phyloP scores from a whole-genome alignment of 2,113 vertebrate species.

The Ammodytes marinus region DNA sequence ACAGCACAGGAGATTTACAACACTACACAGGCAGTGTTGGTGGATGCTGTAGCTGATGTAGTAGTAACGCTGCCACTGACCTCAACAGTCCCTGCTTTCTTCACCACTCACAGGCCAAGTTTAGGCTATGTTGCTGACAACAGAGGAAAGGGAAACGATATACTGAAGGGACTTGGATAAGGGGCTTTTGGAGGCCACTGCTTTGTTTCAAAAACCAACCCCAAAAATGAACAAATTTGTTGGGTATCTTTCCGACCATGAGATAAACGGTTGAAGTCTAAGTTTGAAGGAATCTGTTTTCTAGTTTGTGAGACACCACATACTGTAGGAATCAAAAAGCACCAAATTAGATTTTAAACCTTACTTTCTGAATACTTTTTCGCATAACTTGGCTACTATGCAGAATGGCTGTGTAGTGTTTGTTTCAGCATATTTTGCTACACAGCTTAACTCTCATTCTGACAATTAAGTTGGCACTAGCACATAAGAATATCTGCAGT shows the following conservation, averaged over 20 bases:
- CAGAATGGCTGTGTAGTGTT: background rate
- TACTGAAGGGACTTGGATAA: constrained; percentile 32
- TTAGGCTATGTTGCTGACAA: constrained; percentile 59
- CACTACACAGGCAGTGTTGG: constrained; percentile 50
- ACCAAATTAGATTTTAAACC: background rate
- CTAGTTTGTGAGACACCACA: background rate
- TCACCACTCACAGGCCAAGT: constrained; percentile 38
- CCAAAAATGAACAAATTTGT: constrained; percentile 8
- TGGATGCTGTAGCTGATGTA: constrained; percentile 47
- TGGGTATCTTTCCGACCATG: background rate
- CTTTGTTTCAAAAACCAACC: constrained; percentile 36
- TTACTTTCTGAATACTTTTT: background rate
- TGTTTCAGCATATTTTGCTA: constrained; percentile 20
- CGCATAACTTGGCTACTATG: background rate
- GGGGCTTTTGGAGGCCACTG: constrained; percentile 13
- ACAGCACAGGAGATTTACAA: constrained; percentile 80
- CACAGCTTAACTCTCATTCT: constrained; percentile 43
- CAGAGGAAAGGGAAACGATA: constrained; percentile 56
- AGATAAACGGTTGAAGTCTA: constrained; percentile 2
- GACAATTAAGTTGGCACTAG: constrained; percentile 30
- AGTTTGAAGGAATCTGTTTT: background rate
- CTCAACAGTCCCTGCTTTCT: constrained; percentile 58
- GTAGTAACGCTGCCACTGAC: constrained; percentile 64
- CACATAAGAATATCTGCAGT: constrained; percentile 33
- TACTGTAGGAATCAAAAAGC: background rate